These are phyloP conservation scores for Vanacampus margaritifer DNA, from an alignment of 2,113 vertebrate genomes.

Conservation along the genomic window DNA sequence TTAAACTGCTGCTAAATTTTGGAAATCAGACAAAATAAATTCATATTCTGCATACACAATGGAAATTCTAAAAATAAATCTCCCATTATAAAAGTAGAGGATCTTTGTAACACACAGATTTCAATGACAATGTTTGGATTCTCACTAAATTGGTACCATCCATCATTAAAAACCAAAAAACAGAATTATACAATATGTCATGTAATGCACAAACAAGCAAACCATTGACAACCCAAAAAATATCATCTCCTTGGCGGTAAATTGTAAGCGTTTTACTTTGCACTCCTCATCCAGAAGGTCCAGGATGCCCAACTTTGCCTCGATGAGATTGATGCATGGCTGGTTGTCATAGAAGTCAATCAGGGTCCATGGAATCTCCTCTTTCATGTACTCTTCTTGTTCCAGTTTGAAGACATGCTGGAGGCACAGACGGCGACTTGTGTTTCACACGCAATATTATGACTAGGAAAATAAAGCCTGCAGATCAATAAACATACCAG, in stretches of 20 bases:
- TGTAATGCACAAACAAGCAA: background rate
- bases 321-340: constrained; percentile 95
- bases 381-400: constrained; percentile 96
- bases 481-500: constrained; percentile 73
- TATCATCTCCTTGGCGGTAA: too few species aligned
- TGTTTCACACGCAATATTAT: background rate
- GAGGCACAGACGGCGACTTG: constrained; percentile 36
- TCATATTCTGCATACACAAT: too few species aligned
- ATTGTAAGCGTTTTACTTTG: constrained; percentile 69
- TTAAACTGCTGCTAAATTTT: background rate
- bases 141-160: background rate
- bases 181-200: constrained; percentile 78
- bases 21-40: background rate
- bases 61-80: background rate
- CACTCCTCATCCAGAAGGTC: constrained; percentile 97
- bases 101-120: too few species aligned
- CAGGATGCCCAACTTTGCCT: constrained; percentile 89
- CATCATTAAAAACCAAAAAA: background rate
- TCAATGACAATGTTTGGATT: background rate
- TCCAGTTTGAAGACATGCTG: constrained; percentile 98
- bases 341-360: constrained; percentile 99
- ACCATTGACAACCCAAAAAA: background rate
- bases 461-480: background rate
- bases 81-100: background rate
- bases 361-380: constrained; percentile 95